phyloP scores from a whole-genome alignment of 1,140 invertebrate species.

The Sinella curviseta region DNA sequence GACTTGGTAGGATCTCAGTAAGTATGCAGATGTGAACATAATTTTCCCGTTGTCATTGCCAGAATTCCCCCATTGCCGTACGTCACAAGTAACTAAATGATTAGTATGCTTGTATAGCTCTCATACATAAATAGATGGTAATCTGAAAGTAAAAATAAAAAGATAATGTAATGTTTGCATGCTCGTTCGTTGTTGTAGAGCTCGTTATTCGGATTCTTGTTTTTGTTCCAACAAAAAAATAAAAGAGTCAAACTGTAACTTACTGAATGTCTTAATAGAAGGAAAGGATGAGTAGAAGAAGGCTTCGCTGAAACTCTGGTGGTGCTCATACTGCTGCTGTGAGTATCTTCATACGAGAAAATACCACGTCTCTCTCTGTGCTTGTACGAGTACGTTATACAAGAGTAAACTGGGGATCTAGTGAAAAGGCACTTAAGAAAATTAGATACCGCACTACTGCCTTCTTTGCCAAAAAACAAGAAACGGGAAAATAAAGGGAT shows the following conservation, averaged over 20 bases:
- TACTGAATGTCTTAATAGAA: too few species aligned
- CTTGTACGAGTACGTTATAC: constrained; percentile 48
- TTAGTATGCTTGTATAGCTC: background rate
- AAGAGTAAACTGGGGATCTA: constrained; percentile 44
- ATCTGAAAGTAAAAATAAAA: background rate
- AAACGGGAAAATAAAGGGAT: constrained; percentile 11
- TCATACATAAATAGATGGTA: background rate
- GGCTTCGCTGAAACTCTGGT: too few species aligned
- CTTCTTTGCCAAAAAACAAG: constrained; percentile 17
- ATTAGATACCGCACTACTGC: constrained; percentile 46
- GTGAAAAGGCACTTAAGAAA: constrained; percentile 50
- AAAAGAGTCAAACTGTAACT: background rate
- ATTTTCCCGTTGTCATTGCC: background rate
- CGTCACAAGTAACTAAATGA: background rate
- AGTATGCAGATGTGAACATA: constrained; percentile 19
- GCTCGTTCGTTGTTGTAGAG: background rate
- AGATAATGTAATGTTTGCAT: background rate
- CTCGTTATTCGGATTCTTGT: background rate
- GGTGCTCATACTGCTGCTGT: too few species aligned
- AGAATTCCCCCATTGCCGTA: background rate
- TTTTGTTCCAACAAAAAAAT: background rate
- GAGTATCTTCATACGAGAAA: too few species aligned
- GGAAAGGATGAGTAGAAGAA: too few species aligned
- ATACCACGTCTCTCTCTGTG: constrained; percentile 8
- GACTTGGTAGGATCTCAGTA: too few species aligned